Conservation (phyloP, 2,797 vertebrate genomes). For the Fundulus diaphanus region DNA sequence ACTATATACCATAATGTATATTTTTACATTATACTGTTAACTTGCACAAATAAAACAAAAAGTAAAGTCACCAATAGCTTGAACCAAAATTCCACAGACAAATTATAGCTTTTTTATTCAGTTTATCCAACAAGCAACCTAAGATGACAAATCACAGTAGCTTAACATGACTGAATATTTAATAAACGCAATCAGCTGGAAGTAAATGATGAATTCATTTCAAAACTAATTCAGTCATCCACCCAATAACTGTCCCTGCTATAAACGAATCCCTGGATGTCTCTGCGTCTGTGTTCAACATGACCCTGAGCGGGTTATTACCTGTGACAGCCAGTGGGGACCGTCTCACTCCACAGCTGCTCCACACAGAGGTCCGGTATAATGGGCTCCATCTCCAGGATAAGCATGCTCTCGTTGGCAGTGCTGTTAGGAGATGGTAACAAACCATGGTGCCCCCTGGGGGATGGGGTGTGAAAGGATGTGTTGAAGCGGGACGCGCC, state of each 20-base stretch:
- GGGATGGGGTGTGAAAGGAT: conserved; percentile 85
- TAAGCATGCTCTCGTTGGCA: conserved; percentile 83
- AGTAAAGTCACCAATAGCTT: not conserved
- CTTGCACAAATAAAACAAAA: not conserved
- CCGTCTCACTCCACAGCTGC: conserved; percentile 92
- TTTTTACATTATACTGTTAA: no score
- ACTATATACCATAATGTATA: no score
- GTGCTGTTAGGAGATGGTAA: conserved; percentile 87
- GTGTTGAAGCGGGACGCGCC: conserved; percentile 91
- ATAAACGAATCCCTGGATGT: conserved; percentile 1
- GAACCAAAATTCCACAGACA: not conserved
- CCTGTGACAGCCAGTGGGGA: conserved; percentile 79
- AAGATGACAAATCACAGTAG: not conserved
- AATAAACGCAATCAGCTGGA: not conserved
- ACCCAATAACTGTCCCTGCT: not conserved
- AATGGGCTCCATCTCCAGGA: conserved; percentile 91
- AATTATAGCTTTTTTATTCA: not conserved
- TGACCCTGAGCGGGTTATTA: conserved; percentile 52
- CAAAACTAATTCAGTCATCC: not conserved
- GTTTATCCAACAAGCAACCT: not conserved
- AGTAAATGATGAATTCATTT: not conserved
- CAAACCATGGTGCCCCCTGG: conserved; percentile 83
- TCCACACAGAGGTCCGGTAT: conserved; percentile 95
- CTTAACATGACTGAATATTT: not conserved
- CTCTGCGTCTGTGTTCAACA: conserved; percentile 2